Conservation (phyloP, 2,797 vertebrate species). For the Ibycter americanus region DNA sequence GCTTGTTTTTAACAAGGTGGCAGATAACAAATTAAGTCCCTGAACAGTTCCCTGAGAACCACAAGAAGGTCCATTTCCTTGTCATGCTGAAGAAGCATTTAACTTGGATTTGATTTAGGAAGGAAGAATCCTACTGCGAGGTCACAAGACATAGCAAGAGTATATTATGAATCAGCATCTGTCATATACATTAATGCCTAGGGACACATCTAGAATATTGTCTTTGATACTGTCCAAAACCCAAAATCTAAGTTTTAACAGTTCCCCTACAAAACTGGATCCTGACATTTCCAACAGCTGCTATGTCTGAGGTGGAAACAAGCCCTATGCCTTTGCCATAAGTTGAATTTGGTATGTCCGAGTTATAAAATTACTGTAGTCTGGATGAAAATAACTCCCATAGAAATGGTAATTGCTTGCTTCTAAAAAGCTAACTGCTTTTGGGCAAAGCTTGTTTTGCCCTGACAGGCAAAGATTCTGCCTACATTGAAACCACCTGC, state of each 20-base stretch:
- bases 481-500: background rate
- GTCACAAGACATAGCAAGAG: background rate
- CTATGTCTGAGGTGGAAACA: background rate
- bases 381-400: constrained; percentile 3
- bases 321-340: background rate
- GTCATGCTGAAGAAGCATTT: background rate
- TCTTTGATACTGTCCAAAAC: background rate
- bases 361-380: background rate
- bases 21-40: background rate
- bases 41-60: background rate
- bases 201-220: background rate
- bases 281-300: background rate
- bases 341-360: background rate
- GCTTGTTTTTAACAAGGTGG: background rate
- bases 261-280: background rate
- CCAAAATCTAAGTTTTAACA: background rate
- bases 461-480: background rate
- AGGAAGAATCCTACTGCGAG: background rate
- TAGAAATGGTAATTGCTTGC: background rate
- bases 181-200: background rate
- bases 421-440: background rate
- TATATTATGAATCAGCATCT: background rate
- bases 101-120: background rate
- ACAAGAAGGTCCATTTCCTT: background rate
- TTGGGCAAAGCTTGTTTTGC: background rate